Percentiles rank a stretch among this genome's conserved stretches.
Evolutionary conservation across 2,888 invertebrate genomes (phyloP).

Genomic region (Drosophila buzzatii): DNA sequence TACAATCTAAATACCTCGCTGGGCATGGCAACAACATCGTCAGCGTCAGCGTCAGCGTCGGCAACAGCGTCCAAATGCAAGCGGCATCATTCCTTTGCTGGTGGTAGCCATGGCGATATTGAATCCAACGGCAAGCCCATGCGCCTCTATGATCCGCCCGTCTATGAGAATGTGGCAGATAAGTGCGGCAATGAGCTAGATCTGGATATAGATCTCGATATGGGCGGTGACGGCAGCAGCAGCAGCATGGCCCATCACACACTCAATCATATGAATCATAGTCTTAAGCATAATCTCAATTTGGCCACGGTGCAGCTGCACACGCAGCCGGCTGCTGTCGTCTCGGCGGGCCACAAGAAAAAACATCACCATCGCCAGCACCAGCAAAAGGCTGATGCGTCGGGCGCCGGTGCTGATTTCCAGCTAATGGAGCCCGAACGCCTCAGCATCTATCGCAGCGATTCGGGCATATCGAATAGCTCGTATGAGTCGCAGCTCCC

Average conservation of each 20-base stretch:
- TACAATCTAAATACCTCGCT: slow-evolving; percentile 57
- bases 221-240: slow-evolving; percentile 54
- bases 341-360: slow-evolving; percentile 74
- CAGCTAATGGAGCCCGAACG: slow-evolving; percentile 84
- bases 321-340: slow-evolving; percentile 63
- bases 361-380: slow-evolving; percentile 84
- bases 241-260: slow-evolving; percentile 13
- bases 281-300: slow-evolving; percentile 33
- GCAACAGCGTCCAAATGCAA: slow-evolving; percentile 78
- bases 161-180: slow-evolving; percentile 89
- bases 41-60: slow-evolving; percentile 35
- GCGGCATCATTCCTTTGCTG: slow-evolving; percentile 85
- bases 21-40: slow-evolving; percentile 49
- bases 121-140: slow-evolving; percentile 74
- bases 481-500: slow-evolving; percentile 86
- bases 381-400: slow-evolving; percentile 77
- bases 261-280: slow-evolving; percentile 23
- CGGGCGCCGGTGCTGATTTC: slow-evolving; percentile 58
- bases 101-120: slow-evolving; percentile 84
- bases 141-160: slow-evolving; percentile 84
- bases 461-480: slow-evolving; percentile 85
- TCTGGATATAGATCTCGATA: slow-evolving; percentile 62
- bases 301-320: slow-evolving; percentile 76
- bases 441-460: slow-evolving; percentile 85
- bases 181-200: slow-evolving; percentile 83